Percentiles rank a stretch among this genome's conserved stretches.
Conservation (phyloP, 1,140 invertebrate species). For the Trachelipus rathkii region DNA sequence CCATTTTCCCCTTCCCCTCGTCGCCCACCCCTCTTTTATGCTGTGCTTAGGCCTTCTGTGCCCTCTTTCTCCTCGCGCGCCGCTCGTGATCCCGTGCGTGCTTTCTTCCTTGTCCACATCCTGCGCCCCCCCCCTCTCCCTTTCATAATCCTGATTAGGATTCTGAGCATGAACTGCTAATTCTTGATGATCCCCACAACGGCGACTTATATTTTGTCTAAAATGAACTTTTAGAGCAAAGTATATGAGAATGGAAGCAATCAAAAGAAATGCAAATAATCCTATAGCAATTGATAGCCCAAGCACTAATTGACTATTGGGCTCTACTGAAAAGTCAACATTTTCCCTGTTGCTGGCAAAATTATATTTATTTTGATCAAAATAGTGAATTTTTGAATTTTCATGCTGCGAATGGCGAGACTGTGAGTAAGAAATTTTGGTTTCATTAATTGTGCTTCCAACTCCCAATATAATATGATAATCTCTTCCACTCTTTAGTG, state of each 20-base stretch:
- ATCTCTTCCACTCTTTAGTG: slow-evolving; percentile 52
- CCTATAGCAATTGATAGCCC: slow-evolving; percentile 43
- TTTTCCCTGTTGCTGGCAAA: not conserved
- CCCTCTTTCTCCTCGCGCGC: too few relatives aligned
- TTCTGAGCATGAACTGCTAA: not conserved
- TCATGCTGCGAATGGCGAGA: slow-evolving; percentile 39
- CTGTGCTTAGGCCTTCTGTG: too few relatives aligned
- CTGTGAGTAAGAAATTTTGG: slow-evolving; percentile 36
- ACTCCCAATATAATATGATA: slow-evolving; percentile 63
- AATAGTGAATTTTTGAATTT: slow-evolving; percentile 20
- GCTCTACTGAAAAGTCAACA: not conserved
- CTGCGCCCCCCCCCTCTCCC: not conserved
- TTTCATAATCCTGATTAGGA: not conserved
- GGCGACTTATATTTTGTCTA: not conserved
- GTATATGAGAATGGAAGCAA: slow-evolving; percentile 39
- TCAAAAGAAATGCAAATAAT: slow-evolving; percentile 38
- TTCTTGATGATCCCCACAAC: slow-evolving; percentile 23
- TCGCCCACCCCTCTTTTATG: too few relatives aligned
- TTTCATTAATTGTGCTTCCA: slow-evolving; percentile 46
- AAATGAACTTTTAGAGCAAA: slow-evolving; percentile 32
- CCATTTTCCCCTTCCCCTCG: not conserved
- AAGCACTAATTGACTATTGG: slow-evolving; percentile 28
- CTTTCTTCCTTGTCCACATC: not conserved
- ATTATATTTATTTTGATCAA: not conserved
- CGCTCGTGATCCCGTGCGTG: too few relatives aligned